Evolutionary conservation across 2,888 invertebrate genomes (phyloP).

Genomic region (Taenaris catops): DNA sequence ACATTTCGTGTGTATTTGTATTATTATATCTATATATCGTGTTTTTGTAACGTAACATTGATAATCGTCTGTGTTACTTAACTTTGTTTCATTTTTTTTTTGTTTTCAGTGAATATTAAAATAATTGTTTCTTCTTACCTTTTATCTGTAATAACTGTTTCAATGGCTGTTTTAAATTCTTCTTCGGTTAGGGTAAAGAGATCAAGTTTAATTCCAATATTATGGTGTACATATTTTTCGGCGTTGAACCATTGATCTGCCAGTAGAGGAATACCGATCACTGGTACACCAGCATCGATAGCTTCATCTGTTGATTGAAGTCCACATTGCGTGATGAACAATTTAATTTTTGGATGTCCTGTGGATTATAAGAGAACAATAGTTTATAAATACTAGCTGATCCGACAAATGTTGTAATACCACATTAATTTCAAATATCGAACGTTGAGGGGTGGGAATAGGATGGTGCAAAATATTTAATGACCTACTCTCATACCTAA

Average conservation of each 20-base stretch:
- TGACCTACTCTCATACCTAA: too few species aligned
- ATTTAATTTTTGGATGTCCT: conserved; percentile 57
- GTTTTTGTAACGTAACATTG: too few species aligned
- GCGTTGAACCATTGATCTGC: too few species aligned
- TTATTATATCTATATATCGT: too few species aligned
- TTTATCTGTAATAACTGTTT: conserved; percentile 21
- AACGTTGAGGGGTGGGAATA: too few species aligned
- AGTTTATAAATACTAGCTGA: too few species aligned
- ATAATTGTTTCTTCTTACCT: conserved; percentile 17
- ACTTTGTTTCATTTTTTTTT: not conserved
- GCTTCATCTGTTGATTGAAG: conserved; percentile 59
- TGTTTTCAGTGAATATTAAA: not conserved
- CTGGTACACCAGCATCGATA: conserved; percentile 44
- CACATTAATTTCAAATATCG: too few species aligned
- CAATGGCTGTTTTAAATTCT: conserved; percentile 26
- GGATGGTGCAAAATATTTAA: too few species aligned
- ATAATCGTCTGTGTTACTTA: too few species aligned
- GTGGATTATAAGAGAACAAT: conserved; percentile 16
- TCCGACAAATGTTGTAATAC: too few species aligned
- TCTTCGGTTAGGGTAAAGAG: conserved; percentile 20
- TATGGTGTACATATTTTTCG: too few species aligned
- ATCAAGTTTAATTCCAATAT: conserved; percentile 32
- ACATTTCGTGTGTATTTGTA: too few species aligned
- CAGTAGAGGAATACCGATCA: conserved; percentile 49
- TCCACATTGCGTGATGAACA: conserved; percentile 55